Base-by-base conservation (phyloP, 2,888 invertebrate genomes). In the Auanema freiburgensis region DNA sequence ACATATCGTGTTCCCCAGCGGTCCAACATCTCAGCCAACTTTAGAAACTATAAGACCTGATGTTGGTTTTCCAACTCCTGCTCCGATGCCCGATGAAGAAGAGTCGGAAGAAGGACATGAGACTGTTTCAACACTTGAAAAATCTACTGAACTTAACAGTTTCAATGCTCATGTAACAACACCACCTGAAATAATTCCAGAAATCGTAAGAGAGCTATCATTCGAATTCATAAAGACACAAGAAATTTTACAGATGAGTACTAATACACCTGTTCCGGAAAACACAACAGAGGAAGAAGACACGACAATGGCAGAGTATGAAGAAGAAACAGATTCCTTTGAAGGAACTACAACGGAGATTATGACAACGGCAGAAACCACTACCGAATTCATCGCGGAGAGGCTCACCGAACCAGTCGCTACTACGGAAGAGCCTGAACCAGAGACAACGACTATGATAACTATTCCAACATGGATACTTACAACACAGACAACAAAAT, bases 221-320 rank as follows among this genome's bases (percentile, higher is more conserved):
- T n/a, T n/a, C n/a, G n/a, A n/a, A n/a, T n/a, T n/a, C n/a, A n/a
- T n/a, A 8, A 33, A 33, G 33, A 33, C 33, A n/a, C n/a, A n/a
- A 2, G 21, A 50, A 11, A 11, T 23, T 2, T n/a, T 50, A 10
- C 5, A 50, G 50, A 50, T 24, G 12, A 50, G 21, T 11, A 50
- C 50, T 2, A 50, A 21, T 2, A 50, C 50, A 41, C 8, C 56
- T 24, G 3, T 50, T 11, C 18, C 50, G 21, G 59, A 59, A 4
- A 65, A 64, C 11, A 67, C 57, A 2, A 52, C 53, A n/a, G 62
- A 63, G 42, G 57, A 58, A 21, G 65, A 60, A 5, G 66, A 65
- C 41, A 59, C 50, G 5, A 61, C 58, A 12, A 41, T 46, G 25
- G 42, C 25, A 42, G 59, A 53, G 4, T 57, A 52, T 2, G 14